Evolutionary conservation across 2,797 vertebrate species (phyloP), one percentile per base, ranked within the genome.

Genomic region (Sebastes diploproa): DNA sequence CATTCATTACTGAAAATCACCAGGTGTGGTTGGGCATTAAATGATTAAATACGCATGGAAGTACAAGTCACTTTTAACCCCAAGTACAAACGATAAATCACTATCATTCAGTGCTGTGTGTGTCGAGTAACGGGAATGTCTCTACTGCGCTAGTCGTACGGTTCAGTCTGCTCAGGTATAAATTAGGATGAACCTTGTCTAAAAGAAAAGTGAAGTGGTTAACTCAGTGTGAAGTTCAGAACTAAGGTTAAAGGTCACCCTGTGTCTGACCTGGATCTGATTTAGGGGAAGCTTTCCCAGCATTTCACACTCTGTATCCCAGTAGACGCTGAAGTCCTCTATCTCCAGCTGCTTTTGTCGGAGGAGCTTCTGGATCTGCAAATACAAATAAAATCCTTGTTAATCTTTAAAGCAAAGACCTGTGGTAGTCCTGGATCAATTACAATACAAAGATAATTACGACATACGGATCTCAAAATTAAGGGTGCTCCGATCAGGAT

Each of bases 321-420:
- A 99, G 82, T 99, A 99, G 80, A 99, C 87, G 63, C 98, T 97
- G 86, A 99, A 99, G 84, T 98, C 96, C 1, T 96, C 89, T 14
- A 99, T 96, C 85, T 99, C 97, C 77, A 99, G 79, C 83, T 97
- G 97, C 72, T 99, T 99, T 79, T 99, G 98, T 66, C 97, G 89
- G 90, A 97, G 95, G 5, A 96, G 94, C 69, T 96, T 98, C 91
- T 97, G 97, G n/a, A 96, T 93, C 98, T 99, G 85, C 36, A 81
- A 0, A 52, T 18, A 46, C 0, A 46, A 46, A 46, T 0, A 46
- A 46, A 46, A 46, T 46, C 42, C 42, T 16, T 46, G 42, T 46
- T 46, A 46, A 2, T 0, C 42, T 46, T 46, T 7, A 46, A 18
- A 18, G 16, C 42, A 46, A 46, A 46, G 42, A 46, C 42, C 14